A percentile compares a stretch with the other conserved stretches of the same genome.
Conservation (phyloP, 2,797 vertebrate genomes). For the Danio aesculapii region DNA sequence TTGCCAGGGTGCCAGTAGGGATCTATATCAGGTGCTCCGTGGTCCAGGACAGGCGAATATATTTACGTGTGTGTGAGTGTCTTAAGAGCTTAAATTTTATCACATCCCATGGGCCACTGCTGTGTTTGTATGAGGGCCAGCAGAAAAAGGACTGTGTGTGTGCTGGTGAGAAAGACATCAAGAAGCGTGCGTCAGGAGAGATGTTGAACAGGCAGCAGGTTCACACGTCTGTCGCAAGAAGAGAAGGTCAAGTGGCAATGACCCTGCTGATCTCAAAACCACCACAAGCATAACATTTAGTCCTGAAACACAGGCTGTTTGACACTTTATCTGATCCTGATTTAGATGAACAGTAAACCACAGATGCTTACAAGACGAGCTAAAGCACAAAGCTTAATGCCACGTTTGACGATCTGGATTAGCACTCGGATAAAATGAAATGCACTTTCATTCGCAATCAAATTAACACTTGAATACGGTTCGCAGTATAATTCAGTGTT, state of each 20-base stretch:
- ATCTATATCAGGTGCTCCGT: constrained; percentile 25
- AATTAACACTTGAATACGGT: not conserved
- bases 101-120: not conserved
- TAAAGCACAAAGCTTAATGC: constrained; percentile 3
- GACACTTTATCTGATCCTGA: constrained; percentile 20
- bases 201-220: constrained; percentile 23
- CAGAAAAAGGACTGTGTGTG: not conserved
- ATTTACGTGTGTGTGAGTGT: not conserved
- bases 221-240: constrained; percentile 18
- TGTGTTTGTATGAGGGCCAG: not conserved
- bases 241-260: constrained; percentile 31
- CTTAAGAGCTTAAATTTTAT: constrained; percentile 1
- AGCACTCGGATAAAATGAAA: not conserved
- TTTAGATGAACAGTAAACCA: constrained; percentile 5
- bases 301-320: constrained; percentile 20
- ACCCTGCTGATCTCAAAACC: constrained; percentile 2
- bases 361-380: constrained; percentile 3
- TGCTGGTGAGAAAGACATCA: constrained; percentile 21
- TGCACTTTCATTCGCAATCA: not conserved
- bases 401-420: constrained; percentile 1
- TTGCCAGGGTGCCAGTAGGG: constrained; percentile 50
- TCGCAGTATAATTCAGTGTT: not conserved
- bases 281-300: constrained; percentile 7
- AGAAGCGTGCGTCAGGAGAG: constrained; percentile 11
- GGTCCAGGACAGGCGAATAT: not conserved